Percentiles rank a stretch among this genome's conserved stretches.
These are phyloP conservation scores for Vandiemenella viatica DNA, from an alignment of 2,888 invertebrate genomes.

Conservation along the genomic window DNA sequence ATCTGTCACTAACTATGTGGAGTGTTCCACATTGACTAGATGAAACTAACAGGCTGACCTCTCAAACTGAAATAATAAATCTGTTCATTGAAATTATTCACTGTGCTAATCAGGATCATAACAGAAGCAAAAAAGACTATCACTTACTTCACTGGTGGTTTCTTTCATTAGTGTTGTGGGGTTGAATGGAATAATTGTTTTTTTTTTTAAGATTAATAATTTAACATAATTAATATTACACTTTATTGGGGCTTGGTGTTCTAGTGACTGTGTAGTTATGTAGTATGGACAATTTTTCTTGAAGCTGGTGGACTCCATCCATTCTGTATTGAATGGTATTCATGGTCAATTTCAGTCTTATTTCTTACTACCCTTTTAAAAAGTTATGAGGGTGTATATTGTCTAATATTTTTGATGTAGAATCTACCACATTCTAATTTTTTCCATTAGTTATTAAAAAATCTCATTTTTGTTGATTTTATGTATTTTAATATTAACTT, in stretches of 20 bases:
- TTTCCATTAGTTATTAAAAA: neutral
- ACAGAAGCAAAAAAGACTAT: no score
- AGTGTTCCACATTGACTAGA: constrained; percentile 22
- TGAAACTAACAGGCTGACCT: constrained; percentile 26
- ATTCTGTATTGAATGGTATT: constrained; percentile 4
- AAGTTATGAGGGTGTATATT: neutral
- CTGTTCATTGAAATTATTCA: neutral
- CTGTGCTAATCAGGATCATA: neutral
- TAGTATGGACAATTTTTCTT: neutral
- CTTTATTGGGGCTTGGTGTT: constrained; percentile 8
- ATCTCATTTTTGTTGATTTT: constrained; percentile 1
- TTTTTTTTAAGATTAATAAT: constrained; percentile 9
- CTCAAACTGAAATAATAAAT: constrained; percentile 1
- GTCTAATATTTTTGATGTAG: neutral
- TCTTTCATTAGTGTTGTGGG: constrained; percentile 1
- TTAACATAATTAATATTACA: constrained; percentile 8
- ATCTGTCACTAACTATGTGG: no score
- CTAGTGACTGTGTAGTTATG: constrained; percentile 5
- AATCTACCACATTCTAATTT: neutral
- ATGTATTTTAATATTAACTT: neutral
- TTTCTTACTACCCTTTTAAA: neutral
- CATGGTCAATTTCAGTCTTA: neutral
- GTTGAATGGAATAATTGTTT: constrained; percentile 7
- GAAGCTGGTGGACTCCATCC: neutral
- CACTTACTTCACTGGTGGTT: no score